phyloP scores from a whole-genome alignment of 2,888 invertebrate species.

The Tipula confusa region DNA sequence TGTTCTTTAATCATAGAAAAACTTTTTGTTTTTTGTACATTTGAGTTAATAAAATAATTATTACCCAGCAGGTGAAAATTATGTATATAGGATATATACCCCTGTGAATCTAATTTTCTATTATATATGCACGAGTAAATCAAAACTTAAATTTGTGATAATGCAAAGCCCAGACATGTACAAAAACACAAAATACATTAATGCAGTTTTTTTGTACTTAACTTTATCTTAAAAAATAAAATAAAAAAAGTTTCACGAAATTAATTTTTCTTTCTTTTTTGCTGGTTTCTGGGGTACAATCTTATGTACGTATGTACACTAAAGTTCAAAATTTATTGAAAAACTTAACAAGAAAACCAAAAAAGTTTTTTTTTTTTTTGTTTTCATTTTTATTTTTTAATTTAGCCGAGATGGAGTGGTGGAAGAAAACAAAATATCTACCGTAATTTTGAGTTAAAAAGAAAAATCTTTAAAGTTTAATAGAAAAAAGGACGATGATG shows the following conservation, averaged over 20 bases:
- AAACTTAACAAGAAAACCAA: not conserved
- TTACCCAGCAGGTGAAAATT: not conserved
- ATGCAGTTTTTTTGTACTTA: not conserved
- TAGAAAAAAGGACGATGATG: too few species aligned
- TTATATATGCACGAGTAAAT: not conserved
- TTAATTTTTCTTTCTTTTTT: too few species aligned
- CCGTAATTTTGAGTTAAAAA: not conserved
- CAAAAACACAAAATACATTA: not conserved
- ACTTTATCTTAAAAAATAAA: not conserved
- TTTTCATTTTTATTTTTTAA: too few species aligned
- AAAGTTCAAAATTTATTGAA: conserved; percentile 12
- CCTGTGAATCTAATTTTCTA: not conserved
- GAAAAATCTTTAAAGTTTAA: not conserved
- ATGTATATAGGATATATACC: not conserved
- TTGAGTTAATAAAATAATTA: not conserved
- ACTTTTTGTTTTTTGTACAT: not conserved
- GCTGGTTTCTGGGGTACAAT: not conserved
- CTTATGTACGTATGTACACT: not conserved
- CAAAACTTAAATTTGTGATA: not conserved
- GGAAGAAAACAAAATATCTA: not conserved
- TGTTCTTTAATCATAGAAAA: not conserved
- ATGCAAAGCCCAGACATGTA: not conserved
- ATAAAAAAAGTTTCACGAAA: not conserved
- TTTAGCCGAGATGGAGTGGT: too few species aligned
- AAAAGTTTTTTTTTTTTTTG: not conserved